Conservation (phyloP, 2,113 vertebrate genomes). For the Istiophorus platypterus region DNA sequence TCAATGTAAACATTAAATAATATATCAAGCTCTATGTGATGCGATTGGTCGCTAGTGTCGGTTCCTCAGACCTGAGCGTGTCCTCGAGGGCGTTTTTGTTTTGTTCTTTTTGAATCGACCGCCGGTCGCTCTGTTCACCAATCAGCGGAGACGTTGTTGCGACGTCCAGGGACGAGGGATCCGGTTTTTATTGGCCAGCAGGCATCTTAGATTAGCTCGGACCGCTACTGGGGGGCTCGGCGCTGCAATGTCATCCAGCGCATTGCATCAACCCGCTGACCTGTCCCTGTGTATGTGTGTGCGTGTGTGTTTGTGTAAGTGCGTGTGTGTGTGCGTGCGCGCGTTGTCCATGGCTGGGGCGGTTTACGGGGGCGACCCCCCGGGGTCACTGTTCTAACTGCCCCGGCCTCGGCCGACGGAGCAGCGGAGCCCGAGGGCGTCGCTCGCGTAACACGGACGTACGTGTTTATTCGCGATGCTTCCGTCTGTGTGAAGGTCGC, state of each 20-base stretch:
- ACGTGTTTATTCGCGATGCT: slow-evolving; percentile 31
- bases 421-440: background rate
- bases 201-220: slow-evolving; percentile 9
- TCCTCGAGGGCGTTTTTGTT: no score
- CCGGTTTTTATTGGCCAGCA: slow-evolving; percentile 1
- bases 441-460: slow-evolving; percentile 8
- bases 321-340: background rate
- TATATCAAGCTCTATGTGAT: no score
- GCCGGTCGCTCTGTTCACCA: no score
- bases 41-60: no score
- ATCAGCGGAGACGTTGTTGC: background rate
- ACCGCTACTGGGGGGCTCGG: background rate
- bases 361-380: background rate
- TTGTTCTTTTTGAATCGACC: no score
- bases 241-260: no score
- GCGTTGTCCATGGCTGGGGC: background rate
- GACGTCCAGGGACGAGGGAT: background rate
- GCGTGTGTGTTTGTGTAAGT: background rate
- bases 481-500: slow-evolving; percentile 29
- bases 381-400: background rate
- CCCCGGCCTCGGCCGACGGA: background rate
- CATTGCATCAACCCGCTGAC: background rate
- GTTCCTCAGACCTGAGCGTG: no score
- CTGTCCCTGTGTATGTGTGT: background rate
- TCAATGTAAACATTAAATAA: no score